These are phyloP conservation scores for Axis porcinus DNA, from an alignment of 2,113 vertebrate genomes.

Conservation along the genomic window DNA sequence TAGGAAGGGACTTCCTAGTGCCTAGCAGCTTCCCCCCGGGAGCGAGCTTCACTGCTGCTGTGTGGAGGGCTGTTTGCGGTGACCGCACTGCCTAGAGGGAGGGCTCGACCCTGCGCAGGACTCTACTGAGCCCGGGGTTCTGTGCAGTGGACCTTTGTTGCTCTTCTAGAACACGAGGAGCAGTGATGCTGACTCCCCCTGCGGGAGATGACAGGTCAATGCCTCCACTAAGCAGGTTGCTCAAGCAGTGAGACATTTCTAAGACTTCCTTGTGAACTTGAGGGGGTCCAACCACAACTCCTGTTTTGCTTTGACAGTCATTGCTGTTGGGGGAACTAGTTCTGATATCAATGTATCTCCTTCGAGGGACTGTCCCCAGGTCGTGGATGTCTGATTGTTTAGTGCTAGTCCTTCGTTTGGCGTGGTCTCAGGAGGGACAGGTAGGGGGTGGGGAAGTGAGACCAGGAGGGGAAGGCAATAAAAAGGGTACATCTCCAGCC, in stretches of 20 bases:
- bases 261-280: neutral
- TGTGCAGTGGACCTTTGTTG: rapidly evolving
- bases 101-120: too few relatives aligned
- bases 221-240: rapidly evolving
- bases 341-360: neutral
- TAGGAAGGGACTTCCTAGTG: rapidly evolving
- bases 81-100: rapidly evolving
- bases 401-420: neutral
- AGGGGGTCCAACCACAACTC: neutral
- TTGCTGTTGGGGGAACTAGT: neutral
- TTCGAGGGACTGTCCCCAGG: neutral
- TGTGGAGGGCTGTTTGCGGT: rapidly evolving
- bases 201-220: rapidly evolving
- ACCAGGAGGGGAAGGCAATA: too few relatives aligned
- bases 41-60: rapidly evolving
- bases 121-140: neutral
- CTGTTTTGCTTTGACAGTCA: neutral
- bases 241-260: neutral
- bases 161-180: rapidly evolving
- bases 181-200: rapidly evolving
- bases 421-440: neutral
- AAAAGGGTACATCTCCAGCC: rapidly evolving
- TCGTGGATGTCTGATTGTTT: neutral
- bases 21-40: neutral
- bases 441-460: rapidly evolving